A percentile compares a stretch with the other conserved stretches of the same genome.
phyloP scores from a whole-genome alignment of 2,888 invertebrate genomes.

The Phengaris alcon region DNA sequence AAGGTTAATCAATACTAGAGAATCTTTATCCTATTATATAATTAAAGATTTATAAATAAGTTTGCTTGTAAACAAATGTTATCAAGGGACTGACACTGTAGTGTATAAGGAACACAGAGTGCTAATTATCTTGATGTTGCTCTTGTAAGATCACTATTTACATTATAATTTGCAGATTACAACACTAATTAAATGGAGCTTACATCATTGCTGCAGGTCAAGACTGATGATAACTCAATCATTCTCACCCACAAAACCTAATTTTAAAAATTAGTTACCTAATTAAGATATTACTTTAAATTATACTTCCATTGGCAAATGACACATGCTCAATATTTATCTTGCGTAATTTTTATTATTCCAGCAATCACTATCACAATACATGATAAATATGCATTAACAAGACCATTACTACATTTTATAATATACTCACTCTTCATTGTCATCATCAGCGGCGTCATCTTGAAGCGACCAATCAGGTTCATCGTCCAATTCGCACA shows the following conservation, averaged over 20 bases:
- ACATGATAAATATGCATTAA: too few species aligned
- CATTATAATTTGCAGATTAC: constrained; percentile 44
- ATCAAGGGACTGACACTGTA: constrained; percentile 72
- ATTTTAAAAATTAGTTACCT: not conserved
- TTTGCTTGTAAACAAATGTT: constrained; percentile 44
- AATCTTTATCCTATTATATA: too few species aligned
- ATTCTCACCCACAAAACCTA: not conserved
- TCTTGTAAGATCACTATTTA: constrained; percentile 60
- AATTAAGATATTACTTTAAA: not conserved
- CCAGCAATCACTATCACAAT: too few species aligned
- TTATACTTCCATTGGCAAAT: not conserved
- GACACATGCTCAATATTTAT: not conserved
- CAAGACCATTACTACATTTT: too few species aligned
- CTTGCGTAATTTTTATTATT: too few species aligned
- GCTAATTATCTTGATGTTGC: constrained; percentile 70
- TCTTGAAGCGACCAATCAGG: constrained; percentile 93
- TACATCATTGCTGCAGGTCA: constrained; percentile 45
- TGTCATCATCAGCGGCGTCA: constrained; percentile 94
- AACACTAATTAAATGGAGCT: constrained; percentile 49
- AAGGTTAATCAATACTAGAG: not conserved
- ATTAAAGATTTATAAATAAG: too few species aligned
- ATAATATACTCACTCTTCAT: constrained; percentile 81
- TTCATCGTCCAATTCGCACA: constrained; percentile 96
- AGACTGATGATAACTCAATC: not conserved
- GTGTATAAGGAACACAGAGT: constrained; percentile 57